phyloP scores from a whole-genome alignment of 2,888 invertebrate species.

The Myopa testacea region DNA sequence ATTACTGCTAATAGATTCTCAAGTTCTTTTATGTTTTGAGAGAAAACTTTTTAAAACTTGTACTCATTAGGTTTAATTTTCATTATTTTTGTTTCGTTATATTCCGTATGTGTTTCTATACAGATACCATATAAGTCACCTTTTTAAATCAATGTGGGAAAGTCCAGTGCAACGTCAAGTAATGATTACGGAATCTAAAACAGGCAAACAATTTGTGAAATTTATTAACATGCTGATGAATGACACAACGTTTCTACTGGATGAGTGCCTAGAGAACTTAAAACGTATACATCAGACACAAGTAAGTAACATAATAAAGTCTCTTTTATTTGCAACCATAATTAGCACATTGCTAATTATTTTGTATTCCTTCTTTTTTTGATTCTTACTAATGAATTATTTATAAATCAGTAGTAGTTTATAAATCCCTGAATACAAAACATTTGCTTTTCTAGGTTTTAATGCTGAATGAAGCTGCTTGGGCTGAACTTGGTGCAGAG shows the following conservation, averaged over 20 bases:
- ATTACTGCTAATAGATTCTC: too few relatives aligned
- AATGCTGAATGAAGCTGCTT: constrained; percentile 77
- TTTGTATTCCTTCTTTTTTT: neutral
- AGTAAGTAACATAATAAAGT: constrained; percentile 66
- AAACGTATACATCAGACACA: constrained; percentile 91
- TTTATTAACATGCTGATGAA: constrained; percentile 98
- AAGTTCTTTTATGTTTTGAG: too few relatives aligned
- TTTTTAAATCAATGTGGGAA: constrained; percentile 96
- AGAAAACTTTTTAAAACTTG: too few relatives aligned
- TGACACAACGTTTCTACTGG: constrained; percentile 95
- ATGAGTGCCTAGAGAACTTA: constrained; percentile 94
- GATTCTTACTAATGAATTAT: neutral
- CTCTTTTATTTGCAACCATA: neutral
- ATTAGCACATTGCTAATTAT: too few relatives aligned
- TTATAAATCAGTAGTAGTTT: neutral
- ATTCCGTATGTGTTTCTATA: neutral
- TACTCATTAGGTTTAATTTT: too few relatives aligned
- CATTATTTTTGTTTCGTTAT: neutral
- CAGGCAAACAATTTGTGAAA: constrained; percentile 93
- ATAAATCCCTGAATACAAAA: too few relatives aligned
- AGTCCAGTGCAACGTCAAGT: constrained; percentile 87
- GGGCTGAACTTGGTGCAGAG: constrained; percentile 76
- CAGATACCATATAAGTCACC: constrained; percentile 94
- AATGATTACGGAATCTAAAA: constrained; percentile 90
- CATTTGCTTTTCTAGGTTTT: constrained; percentile 62